Evolutionary conservation across 2,113 vertebrate genomes (phyloP).

Genomic region (Cyprinodon tularosa): DNA sequence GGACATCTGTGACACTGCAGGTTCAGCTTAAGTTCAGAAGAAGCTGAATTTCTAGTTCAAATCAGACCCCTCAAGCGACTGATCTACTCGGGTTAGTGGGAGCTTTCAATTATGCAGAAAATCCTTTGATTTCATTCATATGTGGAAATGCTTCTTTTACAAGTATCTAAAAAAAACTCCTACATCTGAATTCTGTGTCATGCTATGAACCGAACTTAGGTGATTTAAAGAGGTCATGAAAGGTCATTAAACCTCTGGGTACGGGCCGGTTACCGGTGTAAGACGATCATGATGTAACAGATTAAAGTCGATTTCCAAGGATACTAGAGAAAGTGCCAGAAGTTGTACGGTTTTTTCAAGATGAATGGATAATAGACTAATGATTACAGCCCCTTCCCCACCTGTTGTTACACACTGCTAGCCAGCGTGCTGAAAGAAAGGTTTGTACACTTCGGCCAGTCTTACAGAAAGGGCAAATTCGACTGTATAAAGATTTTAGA

Average conservation of each 20-base stretch:
- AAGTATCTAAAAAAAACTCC: no score
- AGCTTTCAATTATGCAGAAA: not conserved
- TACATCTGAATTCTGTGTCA: not conserved
- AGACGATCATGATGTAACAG: no score
- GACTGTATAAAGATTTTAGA: no score
- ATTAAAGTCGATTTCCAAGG: not conserved
- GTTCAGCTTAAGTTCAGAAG: slow-evolving; percentile 39
- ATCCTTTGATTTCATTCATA: not conserved
- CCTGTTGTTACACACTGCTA: no score
- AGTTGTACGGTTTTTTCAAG: not conserved
- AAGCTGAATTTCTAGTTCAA: slow-evolving; percentile 44
- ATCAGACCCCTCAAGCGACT: slow-evolving; percentile 8
- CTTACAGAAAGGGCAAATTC: no score
- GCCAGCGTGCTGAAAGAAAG: not conserved
- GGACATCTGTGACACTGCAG: not conserved
- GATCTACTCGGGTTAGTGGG: slow-evolving; percentile 13
- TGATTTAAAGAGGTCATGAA: slow-evolving; percentile 13
- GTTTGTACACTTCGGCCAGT: no score
- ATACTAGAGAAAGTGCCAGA: not conserved
- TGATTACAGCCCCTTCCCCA: no score
- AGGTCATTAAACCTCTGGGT: not conserved
- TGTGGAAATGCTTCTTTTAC: no score
- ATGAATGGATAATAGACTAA: no score
- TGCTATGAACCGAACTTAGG: not conserved
- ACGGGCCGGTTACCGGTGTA: no score